Base-by-base conservation (phyloP, 2,113 vertebrate genomes). In the Loxodonta africana region DNA sequence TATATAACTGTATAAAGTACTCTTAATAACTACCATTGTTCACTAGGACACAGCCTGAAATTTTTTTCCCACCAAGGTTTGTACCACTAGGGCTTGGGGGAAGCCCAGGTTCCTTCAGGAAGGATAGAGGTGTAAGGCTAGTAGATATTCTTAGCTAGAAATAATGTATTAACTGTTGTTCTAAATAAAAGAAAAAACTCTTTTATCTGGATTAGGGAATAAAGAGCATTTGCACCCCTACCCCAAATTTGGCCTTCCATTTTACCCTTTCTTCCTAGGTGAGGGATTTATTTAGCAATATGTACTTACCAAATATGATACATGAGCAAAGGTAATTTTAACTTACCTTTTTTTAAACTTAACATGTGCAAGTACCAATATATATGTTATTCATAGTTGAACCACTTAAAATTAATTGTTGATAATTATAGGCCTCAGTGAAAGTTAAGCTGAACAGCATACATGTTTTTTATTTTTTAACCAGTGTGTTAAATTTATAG, bases 11-110 rank as follows among this genome's bases (percentile, higher is more conserved):
- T 80, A 91, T 81, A 88, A 78, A 6, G 44, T 85, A 15, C 37
- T 94, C 23, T 94, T 94, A 83, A 51, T 83, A 90, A 95, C 84
- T 28, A 60, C 7, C 17, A 1, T 94, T 96, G 53, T 91, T 92
- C 23, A 94, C 33, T 80, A 62, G 80, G 46, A 96, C 6, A 84
- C 25, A 84, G 17, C 51, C 63, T 81, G 63, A 53, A 4, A 53
- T 86, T 57, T 88, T 83, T 80, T 69, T 46, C 51, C 74, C 82
- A 69, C 25, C 15, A 88, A 69, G 65, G 48, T 93, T 73, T 82
- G 23, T 51, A 10, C 11, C 37, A n/a, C 44, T 41, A 57, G 37
- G 15, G 26, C 77, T 82, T 94, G 3, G 37, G 73, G 69, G 25
- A 48, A 74, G 67, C 33, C 83, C 28, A 67, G 23, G 15, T 87